These are phyloP conservation scores for Salmo trutta DNA, from an alignment of 2,797 vertebrate genomes.

Conservation along the genomic window DNA sequence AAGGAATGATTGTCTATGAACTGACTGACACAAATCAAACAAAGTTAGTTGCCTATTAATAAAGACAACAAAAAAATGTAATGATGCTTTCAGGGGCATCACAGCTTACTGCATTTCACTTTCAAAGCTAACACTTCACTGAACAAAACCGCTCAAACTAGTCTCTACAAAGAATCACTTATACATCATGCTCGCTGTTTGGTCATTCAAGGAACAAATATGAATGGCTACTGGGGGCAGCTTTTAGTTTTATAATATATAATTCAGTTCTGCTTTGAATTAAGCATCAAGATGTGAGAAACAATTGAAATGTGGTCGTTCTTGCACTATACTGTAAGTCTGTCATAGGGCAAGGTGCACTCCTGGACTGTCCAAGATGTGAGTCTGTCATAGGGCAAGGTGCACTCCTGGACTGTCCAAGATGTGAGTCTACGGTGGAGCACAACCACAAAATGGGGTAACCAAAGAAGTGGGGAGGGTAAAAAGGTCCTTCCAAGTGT, in stretches of 20 bases:
- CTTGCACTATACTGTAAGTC: slow-evolving; percentile 21
- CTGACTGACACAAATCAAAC: slow-evolving; percentile 9
- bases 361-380: slow-evolving; percentile 37
- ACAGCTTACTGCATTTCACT: slow-evolving; percentile 8
- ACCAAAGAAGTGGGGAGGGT: slow-evolving; percentile 5
- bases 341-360: slow-evolving; percentile 36
- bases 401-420: too few relatives aligned
- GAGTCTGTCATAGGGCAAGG: too few relatives aligned
- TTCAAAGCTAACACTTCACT: background rate
- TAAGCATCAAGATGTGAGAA: slow-evolving; percentile 18
- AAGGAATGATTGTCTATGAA: slow-evolving; percentile 18
- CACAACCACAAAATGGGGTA: slow-evolving; percentile 47
- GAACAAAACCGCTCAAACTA: slow-evolving; percentile 5
- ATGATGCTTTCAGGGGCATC: background rate
- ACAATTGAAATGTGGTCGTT: slow-evolving; percentile 34
- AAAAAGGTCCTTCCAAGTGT: background rate
- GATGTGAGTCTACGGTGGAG: slow-evolving; percentile 45
- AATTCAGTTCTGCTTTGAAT: slow-evolving; percentile 24
- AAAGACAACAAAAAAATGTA: background rate
- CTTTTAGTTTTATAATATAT: slow-evolving; percentile 18
- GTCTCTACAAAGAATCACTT: background rate
- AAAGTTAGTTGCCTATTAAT: background rate
- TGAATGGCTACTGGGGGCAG: slow-evolving; percentile 25
- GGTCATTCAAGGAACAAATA: slow-evolving; percentile 20
- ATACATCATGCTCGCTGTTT: background rate